These are phyloP conservation scores for Zoanthus sociatus DNA, from an alignment of 92 coral and sea anemone species.

Conservation along the genomic window DNA sequence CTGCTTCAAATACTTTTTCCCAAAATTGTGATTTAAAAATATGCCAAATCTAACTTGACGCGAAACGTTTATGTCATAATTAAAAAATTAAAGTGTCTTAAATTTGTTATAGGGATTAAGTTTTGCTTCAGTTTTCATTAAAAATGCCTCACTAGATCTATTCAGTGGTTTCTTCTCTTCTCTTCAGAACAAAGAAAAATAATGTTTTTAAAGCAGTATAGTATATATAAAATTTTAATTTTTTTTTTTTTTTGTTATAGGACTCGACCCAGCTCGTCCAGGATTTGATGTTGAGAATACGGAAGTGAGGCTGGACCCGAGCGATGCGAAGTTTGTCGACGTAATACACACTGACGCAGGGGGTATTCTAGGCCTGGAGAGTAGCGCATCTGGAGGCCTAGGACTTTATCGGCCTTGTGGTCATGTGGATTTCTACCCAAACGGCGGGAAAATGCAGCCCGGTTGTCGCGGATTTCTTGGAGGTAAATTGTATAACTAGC, in stretches of 20 bases:
- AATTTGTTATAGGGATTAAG: too few relatives aligned
- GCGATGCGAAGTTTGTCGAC: conserved; percentile 94
- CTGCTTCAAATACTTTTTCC: too few relatives aligned
- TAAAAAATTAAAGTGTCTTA: too few relatives aligned
- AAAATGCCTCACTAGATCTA: too few relatives aligned
- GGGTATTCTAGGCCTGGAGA: conserved; percentile 53
- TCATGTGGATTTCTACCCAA: conserved; percentile 96
- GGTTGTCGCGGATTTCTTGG: conserved; percentile 79
- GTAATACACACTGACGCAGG: conserved; percentile 89
- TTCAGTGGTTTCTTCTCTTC: too few relatives aligned
- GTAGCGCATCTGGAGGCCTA: conserved; percentile 60
- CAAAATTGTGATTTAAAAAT: too few relatives aligned
- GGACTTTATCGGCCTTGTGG: conserved; percentile 88
- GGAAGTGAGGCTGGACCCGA: conserved; percentile 85
- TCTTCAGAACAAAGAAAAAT: too few relatives aligned
- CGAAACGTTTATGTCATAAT: too few relatives aligned
- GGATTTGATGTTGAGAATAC: conserved; percentile 78
- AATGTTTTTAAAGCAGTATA: too few relatives aligned
- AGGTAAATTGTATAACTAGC: conserved; percentile 23
- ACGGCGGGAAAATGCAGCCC: conserved; percentile 93
- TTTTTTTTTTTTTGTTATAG: conserved; percentile 26
- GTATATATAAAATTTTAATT: too few relatives aligned
- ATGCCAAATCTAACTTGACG: too few relatives aligned
- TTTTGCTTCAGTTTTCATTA: too few relatives aligned
- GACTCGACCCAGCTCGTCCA: conserved; percentile 95